These are phyloP conservation scores for Porites divaricata DNA, from an alignment of 92 coral and sea anemone genomes.

Conservation along the genomic window DNA sequence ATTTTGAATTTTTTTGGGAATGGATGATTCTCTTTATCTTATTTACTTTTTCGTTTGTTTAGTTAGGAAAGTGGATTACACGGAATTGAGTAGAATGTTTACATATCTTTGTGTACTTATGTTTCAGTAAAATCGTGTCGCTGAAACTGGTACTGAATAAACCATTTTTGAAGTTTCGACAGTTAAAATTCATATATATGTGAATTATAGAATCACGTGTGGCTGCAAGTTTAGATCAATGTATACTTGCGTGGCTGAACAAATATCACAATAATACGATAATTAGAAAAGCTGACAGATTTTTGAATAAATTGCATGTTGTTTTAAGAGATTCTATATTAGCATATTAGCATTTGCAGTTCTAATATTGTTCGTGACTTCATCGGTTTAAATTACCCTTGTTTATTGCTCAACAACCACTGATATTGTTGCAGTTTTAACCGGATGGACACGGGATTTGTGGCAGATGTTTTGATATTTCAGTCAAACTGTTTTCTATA, in stretches of 20 bases:
- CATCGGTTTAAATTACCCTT: slow-evolving; percentile 11
- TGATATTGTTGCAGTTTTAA: not conserved
- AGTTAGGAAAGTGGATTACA: not conserved
- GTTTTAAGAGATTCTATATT: not conserved
- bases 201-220: not conserved
- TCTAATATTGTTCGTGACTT: slow-evolving; percentile 2
- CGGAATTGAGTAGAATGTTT: not conserved
- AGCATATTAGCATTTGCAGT: slow-evolving; percentile 8
- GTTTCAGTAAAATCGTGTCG: not conserved
- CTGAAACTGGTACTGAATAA: not conserved
- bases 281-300: slow-evolving; percentile 1
- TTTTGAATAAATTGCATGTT: slow-evolving; percentile 27
- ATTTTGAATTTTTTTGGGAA: too few relatives aligned
- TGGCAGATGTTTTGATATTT: not conserved
- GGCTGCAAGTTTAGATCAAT: not conserved
- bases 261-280: not conserved
- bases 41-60: not conserved
- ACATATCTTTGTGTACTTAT: not conserved
- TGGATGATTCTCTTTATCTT: not conserved
- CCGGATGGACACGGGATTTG: not conserved
- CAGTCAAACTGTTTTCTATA: not conserved
- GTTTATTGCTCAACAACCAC: not conserved
- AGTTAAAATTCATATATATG: not conserved
- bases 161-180: not conserved
- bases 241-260: not conserved